Evolutionary conservation across 2,113 vertebrate genomes (phyloP), one percentile per base, ranked within the genome.

Genomic region (Apistogramma diplotaenia): DNA sequence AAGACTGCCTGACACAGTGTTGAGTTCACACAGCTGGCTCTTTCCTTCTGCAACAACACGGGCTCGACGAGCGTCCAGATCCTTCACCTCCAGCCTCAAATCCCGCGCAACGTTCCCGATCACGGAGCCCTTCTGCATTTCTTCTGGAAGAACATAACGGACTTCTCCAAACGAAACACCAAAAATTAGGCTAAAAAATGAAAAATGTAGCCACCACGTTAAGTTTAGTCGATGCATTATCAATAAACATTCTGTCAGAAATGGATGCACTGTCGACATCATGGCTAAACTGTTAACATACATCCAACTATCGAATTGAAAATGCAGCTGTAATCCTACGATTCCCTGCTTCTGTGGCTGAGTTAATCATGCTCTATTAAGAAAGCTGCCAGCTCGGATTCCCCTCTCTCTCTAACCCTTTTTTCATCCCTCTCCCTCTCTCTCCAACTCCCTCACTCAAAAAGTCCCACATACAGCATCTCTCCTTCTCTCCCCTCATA

Each of bases 91-190:
- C 43, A 95, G 84, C 15, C 89, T 89, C 31, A 95, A 87, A 91
- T 96, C 95, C 58, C 51, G 79, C 0, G 93, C 93, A 31, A 95
- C 78, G 65, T 94, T 93, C 2, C 94, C 94, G 33, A 95, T 93
- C 18, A 95, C 80, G 3, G 92, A 92, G 0, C 92, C 88, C 12
- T 54, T 89, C 76, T 90, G 86, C 91, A 93, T 92, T 81, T 95
- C 95, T 77, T 95, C 95, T 55, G 93, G 93, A 56, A 94, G 82
- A 60, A 93, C 81, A 29, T 93, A 95, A 40, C 89, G 89, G 19
- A 95, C 87, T 61, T 95, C 92, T 62, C 91, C 94, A 75, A 37
- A 79, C 8, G 89, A 84, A 60, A 77, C 4, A 7, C 12, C 73
- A 37, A 87, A 90, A 67, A 89, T 13, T 21, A 90, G 25, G 71